Base-by-base conservation (phyloP, 2,888 invertebrate genomes). In the Lochmaea crataegi region DNA sequence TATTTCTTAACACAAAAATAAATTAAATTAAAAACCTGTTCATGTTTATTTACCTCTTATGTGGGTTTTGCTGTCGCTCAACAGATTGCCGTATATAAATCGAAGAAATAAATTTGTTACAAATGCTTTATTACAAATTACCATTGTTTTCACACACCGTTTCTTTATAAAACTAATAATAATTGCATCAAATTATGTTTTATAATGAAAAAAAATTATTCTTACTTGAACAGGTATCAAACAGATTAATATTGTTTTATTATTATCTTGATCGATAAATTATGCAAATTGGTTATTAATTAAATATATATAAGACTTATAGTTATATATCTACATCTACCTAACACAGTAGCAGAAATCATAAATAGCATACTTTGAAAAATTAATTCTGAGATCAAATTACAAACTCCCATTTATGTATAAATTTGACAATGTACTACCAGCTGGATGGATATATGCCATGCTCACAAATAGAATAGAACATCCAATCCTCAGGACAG, bases 1-100 rank as follows among this genome's bases (percentile, higher is more conserved):
- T 53, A 53, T 53, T 53, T 53, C 16, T 53, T 53, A n/a, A 53
- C 51, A 53, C 9, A 53, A 53, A 53, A 53, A 53, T 53, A 16
- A 9, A 16, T 6, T 16, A 1, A 53, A 53, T 53, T 48, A 12
- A n/a, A n/a, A 48, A 48, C 48, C n/a, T n/a, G 48, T n/a, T 48
- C 48, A 48, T n/a, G n/a, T n/a, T 48, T 48, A 14, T n/a, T 48
- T 6, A 48, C 48, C n/a, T 48, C 48, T 48, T 1, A 48, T 48
- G 14, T 48, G 45, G 11, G 45, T 48, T 48, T 48, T 48, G 11
- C 14, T 48, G n/a, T 48, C 48, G 12, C 48, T 48, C 10, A 48
- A 48, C 12, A 41, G 9, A 10, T 41, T 41, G 11, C 7, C 45
- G 11, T 48, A 48, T 14, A n/a, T n/a, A 48, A 48, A 48, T 2